Conservation (phyloP, 2,113 vertebrate species). For the Sterrhoptilus dennistouni region DNA sequence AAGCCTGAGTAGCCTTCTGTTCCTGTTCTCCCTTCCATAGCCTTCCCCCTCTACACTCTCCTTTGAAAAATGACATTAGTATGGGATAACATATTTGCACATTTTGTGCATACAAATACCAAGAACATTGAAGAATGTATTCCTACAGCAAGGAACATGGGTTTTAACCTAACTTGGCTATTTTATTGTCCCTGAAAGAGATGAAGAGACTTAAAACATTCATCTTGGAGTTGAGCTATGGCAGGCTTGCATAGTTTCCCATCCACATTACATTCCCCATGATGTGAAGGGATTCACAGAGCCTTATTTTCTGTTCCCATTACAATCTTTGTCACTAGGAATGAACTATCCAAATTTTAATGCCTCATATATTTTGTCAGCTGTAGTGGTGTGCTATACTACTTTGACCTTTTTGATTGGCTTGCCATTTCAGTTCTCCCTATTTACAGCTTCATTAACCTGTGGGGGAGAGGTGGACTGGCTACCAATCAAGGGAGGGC, state of each 20-base stretch:
- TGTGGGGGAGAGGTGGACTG: constrained; percentile 16
- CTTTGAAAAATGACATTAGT: not conserved
- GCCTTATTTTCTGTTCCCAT: constrained; percentile 39
- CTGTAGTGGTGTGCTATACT: constrained; percentile 10
- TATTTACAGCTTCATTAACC: constrained; percentile 72
- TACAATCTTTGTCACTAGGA: constrained; percentile 56
- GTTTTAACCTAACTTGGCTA: not conserved
- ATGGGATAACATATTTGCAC: not conserved
- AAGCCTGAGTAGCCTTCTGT: not conserved
- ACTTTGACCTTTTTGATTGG: constrained; percentile 70
- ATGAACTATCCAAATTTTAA: constrained; percentile 63
- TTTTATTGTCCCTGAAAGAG: not conserved
- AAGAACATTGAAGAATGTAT: not conserved
- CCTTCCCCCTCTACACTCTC: not conserved
- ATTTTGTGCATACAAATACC: not conserved
- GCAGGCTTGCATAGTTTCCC: not conserved
- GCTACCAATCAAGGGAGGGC: not conserved
- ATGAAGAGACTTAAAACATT: not conserved
- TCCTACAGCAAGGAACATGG: not conserved
- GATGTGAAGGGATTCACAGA: not conserved
- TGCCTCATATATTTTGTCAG: constrained; percentile 67
- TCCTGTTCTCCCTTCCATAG: not conserved
- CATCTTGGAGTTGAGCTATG: not conserved
- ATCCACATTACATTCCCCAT: not conserved
- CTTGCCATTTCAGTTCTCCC: constrained; percentile 62